These are phyloP conservation scores for Strix uralensis DNA, from an alignment of 2,113 vertebrate species.

Conservation along the genomic window DNA sequence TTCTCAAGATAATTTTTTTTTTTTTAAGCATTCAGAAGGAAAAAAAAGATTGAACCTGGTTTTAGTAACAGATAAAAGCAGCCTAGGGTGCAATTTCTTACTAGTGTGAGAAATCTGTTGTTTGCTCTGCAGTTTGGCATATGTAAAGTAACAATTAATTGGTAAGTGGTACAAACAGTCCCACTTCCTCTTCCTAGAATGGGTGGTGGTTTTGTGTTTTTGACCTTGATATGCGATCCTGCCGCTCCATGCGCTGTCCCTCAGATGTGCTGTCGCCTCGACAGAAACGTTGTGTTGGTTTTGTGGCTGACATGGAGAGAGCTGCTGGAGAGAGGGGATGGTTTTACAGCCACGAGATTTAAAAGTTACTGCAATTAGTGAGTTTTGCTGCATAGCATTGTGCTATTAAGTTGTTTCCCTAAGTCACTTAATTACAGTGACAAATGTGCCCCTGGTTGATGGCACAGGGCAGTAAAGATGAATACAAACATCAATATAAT, in stretches of 20 bases:
- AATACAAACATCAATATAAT: neutral
- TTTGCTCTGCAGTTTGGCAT: neutral
- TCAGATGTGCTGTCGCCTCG: fast-evolving
- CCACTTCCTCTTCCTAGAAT: constrained; percentile 23
- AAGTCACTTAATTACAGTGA: neutral
- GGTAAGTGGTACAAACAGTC: neutral
- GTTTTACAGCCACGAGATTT: neutral
- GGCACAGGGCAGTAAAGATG: neutral
- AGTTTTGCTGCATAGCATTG: neutral
- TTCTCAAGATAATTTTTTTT: neutral
- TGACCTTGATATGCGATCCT: neutral
- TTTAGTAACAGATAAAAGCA: neutral
- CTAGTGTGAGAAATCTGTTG: neutral
- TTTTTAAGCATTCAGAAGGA: neutral
- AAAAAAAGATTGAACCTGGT: neutral
- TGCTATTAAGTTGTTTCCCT: neutral
- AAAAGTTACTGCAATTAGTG: neutral
- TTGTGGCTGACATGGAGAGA: neutral
- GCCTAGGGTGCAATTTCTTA: neutral
- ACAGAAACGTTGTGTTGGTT: neutral
- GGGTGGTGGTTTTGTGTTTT: neutral
- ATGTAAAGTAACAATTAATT: neutral
- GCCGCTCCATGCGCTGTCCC: neutral
- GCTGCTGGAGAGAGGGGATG: neutral
- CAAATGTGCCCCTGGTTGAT: fast-evolving